phyloP scores from a whole-genome alignment of 2,797 vertebrate species.

The Enteromius treurensis region DNA sequence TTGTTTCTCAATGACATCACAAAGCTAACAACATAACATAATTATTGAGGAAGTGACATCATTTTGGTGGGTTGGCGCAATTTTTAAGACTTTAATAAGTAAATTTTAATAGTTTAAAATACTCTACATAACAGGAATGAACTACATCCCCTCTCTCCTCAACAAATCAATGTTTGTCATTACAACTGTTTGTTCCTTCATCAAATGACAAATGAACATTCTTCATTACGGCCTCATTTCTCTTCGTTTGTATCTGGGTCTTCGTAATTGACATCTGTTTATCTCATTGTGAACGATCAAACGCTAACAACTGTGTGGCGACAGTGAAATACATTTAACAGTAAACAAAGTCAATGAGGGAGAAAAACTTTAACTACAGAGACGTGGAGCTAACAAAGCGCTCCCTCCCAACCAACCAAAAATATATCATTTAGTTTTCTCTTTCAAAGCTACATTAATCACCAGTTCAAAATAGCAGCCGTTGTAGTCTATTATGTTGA shows the following conservation, averaged over 20 bases:
- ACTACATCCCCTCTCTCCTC: not conserved
- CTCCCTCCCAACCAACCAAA: not conserved
- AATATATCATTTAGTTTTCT: slow-evolving; percentile 36
- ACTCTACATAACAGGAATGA: not conserved
- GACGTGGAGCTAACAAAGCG: slow-evolving; percentile 19
- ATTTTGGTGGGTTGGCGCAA: not conserved
- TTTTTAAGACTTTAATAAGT: not conserved
- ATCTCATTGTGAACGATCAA: slow-evolving; percentile 33
- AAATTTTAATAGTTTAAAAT: not conserved
- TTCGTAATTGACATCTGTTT: slow-evolving; percentile 39
- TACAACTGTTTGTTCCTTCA: slow-evolving; percentile 2
- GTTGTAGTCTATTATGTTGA: slow-evolving; percentile 34
- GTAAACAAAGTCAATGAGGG: slow-evolving; percentile 50
- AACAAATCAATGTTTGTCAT: not conserved
- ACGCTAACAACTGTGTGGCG: slow-evolving; percentile 8
- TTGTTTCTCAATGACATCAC: too few relatives aligned
- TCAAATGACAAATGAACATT: slow-evolving; percentile 19
- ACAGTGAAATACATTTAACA: slow-evolving; percentile 19
- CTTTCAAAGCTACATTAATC: slow-evolving; percentile 38
- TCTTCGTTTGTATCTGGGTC: slow-evolving; percentile 6
- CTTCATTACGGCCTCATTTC: slow-evolving; percentile 1
- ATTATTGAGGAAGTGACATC: not conserved
- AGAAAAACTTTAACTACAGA: slow-evolving; percentile 24
- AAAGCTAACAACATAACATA: not conserved
- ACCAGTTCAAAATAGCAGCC: slow-evolving; percentile 28